Percentiles rank a stretch among this genome's conserved stretches.
phyloP scores from a whole-genome alignment of 2,888 invertebrate species.

The Platycnemis pennipes region DNA sequence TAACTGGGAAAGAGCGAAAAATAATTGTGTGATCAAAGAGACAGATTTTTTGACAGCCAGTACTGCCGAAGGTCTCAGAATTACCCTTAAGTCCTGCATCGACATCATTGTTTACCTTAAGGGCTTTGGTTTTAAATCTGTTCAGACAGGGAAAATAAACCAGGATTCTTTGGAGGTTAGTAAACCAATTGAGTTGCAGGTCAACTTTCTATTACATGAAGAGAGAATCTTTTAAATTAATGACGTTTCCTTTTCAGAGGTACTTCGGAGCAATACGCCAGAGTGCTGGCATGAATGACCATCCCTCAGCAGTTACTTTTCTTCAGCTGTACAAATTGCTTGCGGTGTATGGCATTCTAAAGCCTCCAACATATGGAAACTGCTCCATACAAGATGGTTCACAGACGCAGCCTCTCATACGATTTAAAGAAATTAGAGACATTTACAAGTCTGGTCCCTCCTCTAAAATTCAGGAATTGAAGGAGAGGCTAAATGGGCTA shows the following conservation, averaged over 20 bases:
- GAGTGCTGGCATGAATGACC: neutral
- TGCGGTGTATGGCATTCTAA: neutral
- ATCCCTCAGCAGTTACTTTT: conserved; percentile 4
- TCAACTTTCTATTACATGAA: neutral
- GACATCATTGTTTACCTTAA: neutral
- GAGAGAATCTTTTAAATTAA: neutral
- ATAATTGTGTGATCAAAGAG: neutral
- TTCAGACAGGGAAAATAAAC: neutral
- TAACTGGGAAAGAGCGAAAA: neutral
- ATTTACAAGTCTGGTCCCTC: neutral
- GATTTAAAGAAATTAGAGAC: neutral
- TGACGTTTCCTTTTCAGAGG: neutral
- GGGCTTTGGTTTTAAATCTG: neutral
- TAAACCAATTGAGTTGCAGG: neutral
- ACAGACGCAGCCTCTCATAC: neutral
- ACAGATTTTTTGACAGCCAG: conserved; percentile 7
- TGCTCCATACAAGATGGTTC: conserved; percentile 1
- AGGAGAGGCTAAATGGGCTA: neutral
- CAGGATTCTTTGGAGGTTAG: conserved; percentile 16
- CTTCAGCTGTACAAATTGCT: conserved; percentile 20
- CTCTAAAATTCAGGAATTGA: neutral
- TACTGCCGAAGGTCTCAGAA: neutral
- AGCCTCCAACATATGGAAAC: neutral
- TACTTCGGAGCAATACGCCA: neutral
- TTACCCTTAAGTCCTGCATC: neutral